Conservation (phyloP, 2,113 vertebrate genomes). For the Calypte anna region DNA sequence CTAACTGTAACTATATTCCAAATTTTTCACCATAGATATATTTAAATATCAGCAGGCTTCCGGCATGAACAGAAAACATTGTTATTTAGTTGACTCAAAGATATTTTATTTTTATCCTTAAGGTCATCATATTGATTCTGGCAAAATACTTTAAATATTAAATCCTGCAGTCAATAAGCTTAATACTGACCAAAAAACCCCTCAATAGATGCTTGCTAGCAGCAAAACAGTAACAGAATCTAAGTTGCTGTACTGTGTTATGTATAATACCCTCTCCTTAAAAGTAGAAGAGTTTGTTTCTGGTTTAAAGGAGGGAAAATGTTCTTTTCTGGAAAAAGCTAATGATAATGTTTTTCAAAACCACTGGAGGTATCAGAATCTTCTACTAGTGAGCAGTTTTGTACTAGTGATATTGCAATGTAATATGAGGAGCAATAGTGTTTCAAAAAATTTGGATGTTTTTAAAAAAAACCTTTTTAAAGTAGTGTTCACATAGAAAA, state of each 20-base stretch:
- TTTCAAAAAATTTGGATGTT: not conserved
- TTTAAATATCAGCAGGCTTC: slow-evolving; percentile 11
- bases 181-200: slow-evolving; percentile 50
- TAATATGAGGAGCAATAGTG: not conserved
- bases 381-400: not conserved
- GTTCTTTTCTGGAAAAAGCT: not conserved
- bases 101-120: slow-evolving; percentile 7
- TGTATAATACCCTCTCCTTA: not conserved
- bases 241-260: not conserved
- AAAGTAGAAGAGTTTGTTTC: not conserved
- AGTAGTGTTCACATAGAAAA: not conserved
- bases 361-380: not conserved
- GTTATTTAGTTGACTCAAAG: slow-evolving; percentile 37
- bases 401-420: not conserved
- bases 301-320: not conserved
- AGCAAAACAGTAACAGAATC: not conserved
- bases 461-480: not conserved
- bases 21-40: not conserved
- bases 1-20: not conserved
- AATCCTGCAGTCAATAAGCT: slow-evolving; percentile 59
- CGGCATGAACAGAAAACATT: not conserved
- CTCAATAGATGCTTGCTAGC: slow-evolving; percentile 42
- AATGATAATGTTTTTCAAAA: not conserved
- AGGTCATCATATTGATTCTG: slow-evolving; percentile 67
- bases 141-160: slow-evolving; percentile 62